Evolutionary conservation across 1,140 invertebrate genomes (phyloP), one percentile per base, ranked within the genome.

Genomic region (Lasioglossum albipes): DNA sequence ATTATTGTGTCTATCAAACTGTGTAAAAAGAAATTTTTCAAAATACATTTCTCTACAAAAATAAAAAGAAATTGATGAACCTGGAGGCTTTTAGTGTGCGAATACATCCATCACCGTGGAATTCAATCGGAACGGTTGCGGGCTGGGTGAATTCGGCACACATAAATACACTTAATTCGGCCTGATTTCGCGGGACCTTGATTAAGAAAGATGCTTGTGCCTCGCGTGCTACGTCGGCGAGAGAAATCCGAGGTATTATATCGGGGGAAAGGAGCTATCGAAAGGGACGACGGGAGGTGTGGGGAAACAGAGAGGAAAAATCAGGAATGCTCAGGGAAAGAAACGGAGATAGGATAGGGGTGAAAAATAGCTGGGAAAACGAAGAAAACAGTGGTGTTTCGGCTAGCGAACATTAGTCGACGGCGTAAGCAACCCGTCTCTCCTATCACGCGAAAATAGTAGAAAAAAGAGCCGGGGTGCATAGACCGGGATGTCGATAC

Each of bases 381-480:
- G 73, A 49, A 66, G 66, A 52, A 81, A 80, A 75, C 13, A 45
- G 22, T 7, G 76, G 27, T 54, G 27, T 77, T 84, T 85, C 75
- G 69, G 59, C 62, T 41, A 74, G 62, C 41, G 75, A 84, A 82
- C 84, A 78, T 85, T 85, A 82, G 70, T 78, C 66, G 75, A 42
- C 52, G 75, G 75, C 73, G 84, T 80, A 85, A 82, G 84, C 84
- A 75, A 78, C 70, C 59, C 83, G 45, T 41, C 66, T 70, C 57
- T 82, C 42, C 65, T 81, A 75, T 86, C 75, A 74, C 65, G 42
- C 31, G 70, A 81, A 74, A 72, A 82, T 65, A 70, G 54, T 67
- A 49, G 41, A 64, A 41, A 82, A 41, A 82, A 62, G 81, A 73
- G 71, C 67, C 57, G 74, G 69, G 73, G 71, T 78, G 64, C 78